Evolutionary conservation across 2,888 invertebrate species (phyloP).

Genomic region (Galeruca laticollis): DNA sequence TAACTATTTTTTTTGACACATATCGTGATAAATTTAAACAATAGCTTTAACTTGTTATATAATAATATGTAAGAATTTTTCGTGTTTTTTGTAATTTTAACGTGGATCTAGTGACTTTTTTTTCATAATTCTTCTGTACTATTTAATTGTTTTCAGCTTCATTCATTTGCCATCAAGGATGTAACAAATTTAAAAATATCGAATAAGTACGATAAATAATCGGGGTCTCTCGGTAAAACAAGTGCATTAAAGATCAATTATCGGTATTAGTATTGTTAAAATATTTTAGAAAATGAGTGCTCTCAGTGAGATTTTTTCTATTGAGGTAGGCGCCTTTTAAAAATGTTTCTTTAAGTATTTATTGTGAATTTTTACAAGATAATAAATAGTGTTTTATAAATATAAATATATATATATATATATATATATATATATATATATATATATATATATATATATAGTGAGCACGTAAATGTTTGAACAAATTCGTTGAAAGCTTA

Average conservation of each 20-base stretch:
- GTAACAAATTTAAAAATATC: slow-evolving; percentile 18
- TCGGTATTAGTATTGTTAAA: not conserved
- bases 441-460: too few relatives aligned
- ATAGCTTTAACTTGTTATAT: too few relatives aligned
- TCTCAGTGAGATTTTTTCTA: slow-evolving; percentile 7
- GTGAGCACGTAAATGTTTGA: too few relatives aligned
- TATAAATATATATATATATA: too few relatives aligned
- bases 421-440: too few relatives aligned
- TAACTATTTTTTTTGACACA: too few relatives aligned
- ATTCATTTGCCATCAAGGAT: slow-evolving; percentile 21
- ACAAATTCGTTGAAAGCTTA: too few relatives aligned
- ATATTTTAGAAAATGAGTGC: slow-evolving; percentile 10
- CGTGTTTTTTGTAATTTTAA: not conserved
- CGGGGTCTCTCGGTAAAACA: slow-evolving; percentile 13
- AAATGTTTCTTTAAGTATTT: not conserved
- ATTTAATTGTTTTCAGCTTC: not conserved
- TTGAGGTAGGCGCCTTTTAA: slow-evolving; percentile 3
- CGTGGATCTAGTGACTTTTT: not conserved
- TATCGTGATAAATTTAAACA: too few relatives aligned
- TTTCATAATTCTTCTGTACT: not conserved
- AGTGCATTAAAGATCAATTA: slow-evolving; percentile 10
- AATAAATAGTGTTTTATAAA: too few relatives aligned
- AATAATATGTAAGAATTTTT: too few relatives aligned
- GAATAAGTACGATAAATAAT: slow-evolving; percentile 23
- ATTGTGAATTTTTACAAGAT: not conserved